Percentiles rank a stretch among this genome's conserved stretches.
These are phyloP conservation scores for Raja brachyura DNA, from an alignment of 2,113 vertebrate species.

Conservation along the genomic window DNA sequence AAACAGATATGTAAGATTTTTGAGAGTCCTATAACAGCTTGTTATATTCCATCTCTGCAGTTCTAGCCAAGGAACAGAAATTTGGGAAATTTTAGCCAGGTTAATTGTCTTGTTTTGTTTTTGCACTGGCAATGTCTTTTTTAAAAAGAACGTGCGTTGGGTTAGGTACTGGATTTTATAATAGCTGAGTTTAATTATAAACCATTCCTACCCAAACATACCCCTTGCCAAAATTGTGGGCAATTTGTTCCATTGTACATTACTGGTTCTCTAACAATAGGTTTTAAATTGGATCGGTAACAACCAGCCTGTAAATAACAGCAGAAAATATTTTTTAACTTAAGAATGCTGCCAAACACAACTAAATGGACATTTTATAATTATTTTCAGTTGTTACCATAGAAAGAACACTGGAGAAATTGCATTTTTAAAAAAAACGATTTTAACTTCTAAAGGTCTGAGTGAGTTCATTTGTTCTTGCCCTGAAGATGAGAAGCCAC, in stretches of 20 bases:
- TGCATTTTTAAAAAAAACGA: neutral
- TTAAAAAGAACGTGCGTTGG: neutral
- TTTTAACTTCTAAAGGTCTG: neutral
- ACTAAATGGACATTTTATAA: neutral
- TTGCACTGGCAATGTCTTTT: neutral
- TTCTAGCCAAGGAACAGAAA: neutral
- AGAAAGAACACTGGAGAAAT: neutral
- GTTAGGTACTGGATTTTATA: constrained; percentile 9
- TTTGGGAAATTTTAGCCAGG: neutral
- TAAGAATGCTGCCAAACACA: constrained; percentile 17
- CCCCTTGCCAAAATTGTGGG: neutral
- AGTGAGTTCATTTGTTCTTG: neutral
- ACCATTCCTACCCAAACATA: neutral
- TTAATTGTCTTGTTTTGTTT: neutral
- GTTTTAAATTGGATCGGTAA: neutral
- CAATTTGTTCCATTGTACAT: neutral
- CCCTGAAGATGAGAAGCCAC: neutral
- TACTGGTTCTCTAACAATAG: neutral
- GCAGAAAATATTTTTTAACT: neutral
- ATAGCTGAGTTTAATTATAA: constrained; percentile 20
- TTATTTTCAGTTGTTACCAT: neutral
- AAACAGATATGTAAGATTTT: neutral
- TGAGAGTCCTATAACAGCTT: neutral
- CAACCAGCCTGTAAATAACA: neutral
- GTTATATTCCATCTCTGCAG: neutral